phyloP scores from a whole-genome alignment of 2,797 vertebrate genomes.

The Rhynchonycteris naso region DNA sequence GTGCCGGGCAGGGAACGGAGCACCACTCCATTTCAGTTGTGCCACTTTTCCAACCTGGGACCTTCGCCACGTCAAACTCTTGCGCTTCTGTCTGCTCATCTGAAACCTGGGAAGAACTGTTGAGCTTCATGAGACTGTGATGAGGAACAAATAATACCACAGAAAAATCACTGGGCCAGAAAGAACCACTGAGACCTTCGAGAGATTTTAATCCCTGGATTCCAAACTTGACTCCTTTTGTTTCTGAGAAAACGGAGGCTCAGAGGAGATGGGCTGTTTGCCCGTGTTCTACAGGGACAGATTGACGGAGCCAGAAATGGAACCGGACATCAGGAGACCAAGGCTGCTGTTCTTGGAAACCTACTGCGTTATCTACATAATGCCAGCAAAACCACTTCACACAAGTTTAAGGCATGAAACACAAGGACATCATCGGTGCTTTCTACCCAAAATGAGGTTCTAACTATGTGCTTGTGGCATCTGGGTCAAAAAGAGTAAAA shows the following conservation, averaged over 20 bases:
- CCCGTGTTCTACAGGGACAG: accelerated
- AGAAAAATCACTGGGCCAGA: not conserved
- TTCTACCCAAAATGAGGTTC: not conserved
- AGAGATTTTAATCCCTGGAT: not conserved
- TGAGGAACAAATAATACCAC: not conserved
- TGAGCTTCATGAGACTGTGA: not conserved
- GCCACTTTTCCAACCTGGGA: not conserved
- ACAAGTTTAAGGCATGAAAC: accelerated
- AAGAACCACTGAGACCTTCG: not conserved
- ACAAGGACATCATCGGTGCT: accelerated
- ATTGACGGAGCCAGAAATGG: too few relatives aligned
- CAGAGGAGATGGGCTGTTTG: not conserved
- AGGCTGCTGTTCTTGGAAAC: not conserved
- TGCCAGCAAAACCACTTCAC: accelerated
- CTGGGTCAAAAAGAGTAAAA: not conserved
- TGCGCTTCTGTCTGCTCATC: not conserved
- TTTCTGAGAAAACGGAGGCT: not conserved
- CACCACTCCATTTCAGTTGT: accelerated
- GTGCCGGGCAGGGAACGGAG: accelerated
- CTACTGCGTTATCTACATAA: accelerated
- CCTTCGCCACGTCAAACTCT: not conserved
- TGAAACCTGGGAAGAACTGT: not conserved
- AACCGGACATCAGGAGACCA: accelerated
- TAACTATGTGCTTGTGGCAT: accelerated
- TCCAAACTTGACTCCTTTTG: not conserved